Evolutionary conservation across 1,140 invertebrate genomes (phyloP), one percentile per base, ranked within the genome.

Genomic region (Eupeodes corollae): DNA sequence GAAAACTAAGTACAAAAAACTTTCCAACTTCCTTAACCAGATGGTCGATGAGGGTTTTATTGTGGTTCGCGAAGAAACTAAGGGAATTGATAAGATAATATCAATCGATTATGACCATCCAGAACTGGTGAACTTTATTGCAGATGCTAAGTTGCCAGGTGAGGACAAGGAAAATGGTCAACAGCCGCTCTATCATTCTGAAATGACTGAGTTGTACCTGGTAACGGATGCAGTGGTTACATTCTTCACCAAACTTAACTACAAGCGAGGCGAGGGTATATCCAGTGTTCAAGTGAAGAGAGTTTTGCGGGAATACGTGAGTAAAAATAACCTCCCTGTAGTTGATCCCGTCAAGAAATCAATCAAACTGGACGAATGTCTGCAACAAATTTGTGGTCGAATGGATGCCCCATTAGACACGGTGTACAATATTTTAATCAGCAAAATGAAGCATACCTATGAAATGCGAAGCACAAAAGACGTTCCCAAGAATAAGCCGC

Each of bases 1-100:
- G 63, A 92, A 91, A 64, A 87, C 89, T 12, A 81, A 77, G 15
- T 90, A 81, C 59, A 94, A 94, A 72, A 95, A 94, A 69, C 68
- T 96, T 44, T 84, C 86, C 9, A 83, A 82, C 42, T 91, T 91
- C 68, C 68, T 93, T 15, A 74, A 76, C 47, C 73, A 74, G 48
- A 84, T 84, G 80, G 73, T 68, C 47, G 55, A 74, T 67, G 72
- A 80, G 56, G 79, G 78, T 6, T 66, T 84, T 37, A 70, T 88
- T 38, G 72, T 74, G 38, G 75, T 86, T 16, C 78, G 80, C 50
- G 81, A 85, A 68, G 67, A 83, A 30, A 79, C 77, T 47, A 83
- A 82, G 60, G 84, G 84, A 33, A 83, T 86, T 31, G 80, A 83
- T 62, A 82, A 79, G 47, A 79, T 89, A 32, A 72, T 72, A 18